Evolutionary conservation across 2,113 vertebrate species (phyloP).

Genomic region (Gymnocephalus cernua): DNA sequence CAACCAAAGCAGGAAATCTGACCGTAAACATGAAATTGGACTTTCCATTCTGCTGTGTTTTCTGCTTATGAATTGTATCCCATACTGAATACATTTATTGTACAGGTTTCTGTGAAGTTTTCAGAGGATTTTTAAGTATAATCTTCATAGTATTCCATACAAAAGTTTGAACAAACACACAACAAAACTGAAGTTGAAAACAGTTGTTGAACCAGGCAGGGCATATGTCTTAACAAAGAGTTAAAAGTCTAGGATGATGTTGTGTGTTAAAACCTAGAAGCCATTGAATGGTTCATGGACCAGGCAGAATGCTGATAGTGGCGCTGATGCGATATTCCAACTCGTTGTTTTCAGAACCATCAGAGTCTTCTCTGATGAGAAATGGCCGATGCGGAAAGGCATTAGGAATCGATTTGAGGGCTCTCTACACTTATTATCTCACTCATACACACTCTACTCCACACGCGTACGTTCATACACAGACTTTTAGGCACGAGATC

Average conservation of each 20-base stretch:
- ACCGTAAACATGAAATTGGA: slow-evolving; percentile 68
- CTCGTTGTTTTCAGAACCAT: slow-evolving; percentile 51
- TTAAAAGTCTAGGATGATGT: slow-evolving; percentile 19
- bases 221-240: background rate
- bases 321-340: slow-evolving; percentile 45
- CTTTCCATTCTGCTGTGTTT: slow-evolving; percentile 60
- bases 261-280: slow-evolving; percentile 29
- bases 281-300: slow-evolving; percentile 40
- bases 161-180: slow-evolving; percentile 6
- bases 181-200: slow-evolving; percentile 26
- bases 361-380: slow-evolving; percentile 44
- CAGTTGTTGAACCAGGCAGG: background rate
- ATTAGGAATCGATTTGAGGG: slow-evolving; percentile 57
- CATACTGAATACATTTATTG: slow-evolving; percentile 38
- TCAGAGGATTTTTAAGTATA: slow-evolving; percentile 6
- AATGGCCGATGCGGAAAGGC: slow-evolving; percentile 47
- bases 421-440: slow-evolving; percentile 9
- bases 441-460: slow-evolving; percentile 10
- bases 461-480: background rate
- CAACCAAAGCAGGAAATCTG: slow-evolving; percentile 61
- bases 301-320: slow-evolving; percentile 30
- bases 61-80: slow-evolving; percentile 51
- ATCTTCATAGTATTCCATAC: background rate
- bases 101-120: slow-evolving; percentile 29
- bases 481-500: slow-evolving; percentile 1